Percentiles rank a stretch among this genome's conserved stretches.
These are phyloP conservation scores for Aptenodytes forsteri DNA, from an alignment of 2,113 vertebrate species.

Conservation along the genomic window DNA sequence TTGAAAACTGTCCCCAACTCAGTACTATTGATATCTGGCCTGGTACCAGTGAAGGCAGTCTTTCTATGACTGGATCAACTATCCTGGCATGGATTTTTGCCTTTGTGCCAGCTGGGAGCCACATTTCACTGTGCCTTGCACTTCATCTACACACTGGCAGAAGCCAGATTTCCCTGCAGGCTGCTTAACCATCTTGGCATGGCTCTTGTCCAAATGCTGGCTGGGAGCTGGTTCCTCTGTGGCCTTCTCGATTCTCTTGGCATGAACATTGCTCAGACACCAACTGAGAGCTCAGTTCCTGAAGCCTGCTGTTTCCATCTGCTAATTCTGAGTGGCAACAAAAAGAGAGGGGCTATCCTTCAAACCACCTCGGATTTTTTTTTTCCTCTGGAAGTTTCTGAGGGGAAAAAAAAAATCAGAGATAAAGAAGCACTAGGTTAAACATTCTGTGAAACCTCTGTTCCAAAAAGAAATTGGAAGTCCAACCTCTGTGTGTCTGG, in stretches of 20 bases:
- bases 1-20: not conserved
- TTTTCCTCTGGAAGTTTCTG: not conserved
- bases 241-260: conserved; percentile 62
- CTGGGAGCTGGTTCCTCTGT: conserved; percentile 34
- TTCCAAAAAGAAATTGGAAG: not conserved
- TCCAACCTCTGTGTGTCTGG: not conserved
- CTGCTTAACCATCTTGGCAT: conserved; percentile 55
- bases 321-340: conserved; percentile 1
- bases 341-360: conserved; percentile 32
- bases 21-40: not conserved
- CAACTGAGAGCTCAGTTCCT: conserved; percentile 52
- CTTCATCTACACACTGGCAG: conserved; percentile 26
- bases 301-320: conserved; percentile 62
- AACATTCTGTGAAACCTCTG: not conserved
- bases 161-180: conserved; percentile 43
- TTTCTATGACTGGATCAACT: conserved; percentile 50
- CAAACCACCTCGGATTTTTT: not conserved
- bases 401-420: not conserved
- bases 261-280: conserved; percentile 28
- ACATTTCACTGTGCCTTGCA: conserved; percentile 29
- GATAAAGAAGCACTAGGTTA: not conserved
- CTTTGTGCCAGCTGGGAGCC: conserved; percentile 14
- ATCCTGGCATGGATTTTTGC: not conserved
- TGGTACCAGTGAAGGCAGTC: not conserved
- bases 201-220: conserved; percentile 25